phyloP scores from a whole-genome alignment of 2,113 vertebrate species.

The Erinaceus europaeus region DNA sequence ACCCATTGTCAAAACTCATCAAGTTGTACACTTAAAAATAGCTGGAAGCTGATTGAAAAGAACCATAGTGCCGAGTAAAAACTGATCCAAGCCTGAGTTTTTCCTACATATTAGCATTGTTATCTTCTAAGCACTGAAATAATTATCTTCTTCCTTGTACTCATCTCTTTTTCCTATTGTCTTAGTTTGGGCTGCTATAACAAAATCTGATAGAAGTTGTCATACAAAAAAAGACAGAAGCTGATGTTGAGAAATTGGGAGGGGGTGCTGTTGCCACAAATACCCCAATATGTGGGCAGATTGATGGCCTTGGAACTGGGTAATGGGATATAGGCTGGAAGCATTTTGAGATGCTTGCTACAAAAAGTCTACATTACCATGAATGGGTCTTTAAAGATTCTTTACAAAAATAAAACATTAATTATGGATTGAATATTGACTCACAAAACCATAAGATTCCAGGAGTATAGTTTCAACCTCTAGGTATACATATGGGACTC shows the following conservation, averaged over 20 bases:
- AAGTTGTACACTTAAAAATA: not conserved
- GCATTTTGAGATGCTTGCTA: not conserved
- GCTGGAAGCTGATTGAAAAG: not conserved
- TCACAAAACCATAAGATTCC: too few species aligned
- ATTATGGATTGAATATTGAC: too few species aligned
- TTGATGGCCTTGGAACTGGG: not conserved
- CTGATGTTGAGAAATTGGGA: not conserved
- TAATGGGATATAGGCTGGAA: not conserved
- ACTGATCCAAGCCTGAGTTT: not conserved
- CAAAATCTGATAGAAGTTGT: too few species aligned
- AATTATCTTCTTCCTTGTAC: not conserved
- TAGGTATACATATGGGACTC: too few species aligned
- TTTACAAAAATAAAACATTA: too few species aligned
- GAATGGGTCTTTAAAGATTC: not conserved
- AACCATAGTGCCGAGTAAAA: slow-evolving; percentile 1
- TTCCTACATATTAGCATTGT: not conserved
- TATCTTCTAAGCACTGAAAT: not conserved
- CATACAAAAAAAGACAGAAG: not conserved
- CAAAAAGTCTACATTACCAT: not conserved
- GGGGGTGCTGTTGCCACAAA: not conserved
- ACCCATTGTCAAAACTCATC: not conserved
- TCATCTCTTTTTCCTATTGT: too few species aligned
- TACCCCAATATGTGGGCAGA: not conserved
- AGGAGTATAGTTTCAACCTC: too few species aligned
- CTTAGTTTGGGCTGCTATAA: too few species aligned